Conservation (phyloP, 1,140 invertebrate species). For the Reticulitermes speratus region DNA sequence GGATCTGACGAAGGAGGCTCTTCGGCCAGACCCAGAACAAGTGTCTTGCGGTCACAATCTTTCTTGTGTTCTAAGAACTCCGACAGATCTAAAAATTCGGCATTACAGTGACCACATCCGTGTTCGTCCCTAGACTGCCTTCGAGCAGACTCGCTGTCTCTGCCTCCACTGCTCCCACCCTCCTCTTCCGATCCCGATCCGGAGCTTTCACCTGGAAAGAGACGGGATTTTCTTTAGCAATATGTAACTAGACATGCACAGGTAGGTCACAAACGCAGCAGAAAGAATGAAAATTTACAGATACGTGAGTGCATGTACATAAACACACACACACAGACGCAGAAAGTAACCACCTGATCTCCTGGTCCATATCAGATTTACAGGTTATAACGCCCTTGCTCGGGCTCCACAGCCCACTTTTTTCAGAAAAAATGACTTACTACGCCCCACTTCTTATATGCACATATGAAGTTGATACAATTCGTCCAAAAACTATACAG, state of each 20-base stretch:
- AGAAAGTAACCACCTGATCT: no score
- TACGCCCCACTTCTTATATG: no score
- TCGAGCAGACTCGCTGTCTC: not conserved
- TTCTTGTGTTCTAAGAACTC: slow-evolving; percentile 1
- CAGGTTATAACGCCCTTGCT: no score
- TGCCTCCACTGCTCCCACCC: slow-evolving; percentile 12
- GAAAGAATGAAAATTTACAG: no score
- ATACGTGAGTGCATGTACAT: no score
- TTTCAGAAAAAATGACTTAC: no score
- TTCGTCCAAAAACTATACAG: no score
- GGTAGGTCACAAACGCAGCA: no score
- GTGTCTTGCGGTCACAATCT: slow-evolving; percentile 19
- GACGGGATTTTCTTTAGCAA: not conserved
- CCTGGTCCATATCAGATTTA: no score
- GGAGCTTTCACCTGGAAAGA: slow-evolving; percentile 30
- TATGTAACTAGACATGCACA: not conserved
- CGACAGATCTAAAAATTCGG: not conserved
- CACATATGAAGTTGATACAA: no score
- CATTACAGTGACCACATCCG: not conserved
- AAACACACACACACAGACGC: no score
- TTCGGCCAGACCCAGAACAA: slow-evolving; percentile 17
- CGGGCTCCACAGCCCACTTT: no score
- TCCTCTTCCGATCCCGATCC: slow-evolving; percentile 19
- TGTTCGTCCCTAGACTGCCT: slow-evolving; percentile 14
- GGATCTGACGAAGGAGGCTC: slow-evolving; percentile 17